phyloP scores from a whole-genome alignment of 1,140 invertebrate genomes.

The Diploscapter pachys region DNA sequence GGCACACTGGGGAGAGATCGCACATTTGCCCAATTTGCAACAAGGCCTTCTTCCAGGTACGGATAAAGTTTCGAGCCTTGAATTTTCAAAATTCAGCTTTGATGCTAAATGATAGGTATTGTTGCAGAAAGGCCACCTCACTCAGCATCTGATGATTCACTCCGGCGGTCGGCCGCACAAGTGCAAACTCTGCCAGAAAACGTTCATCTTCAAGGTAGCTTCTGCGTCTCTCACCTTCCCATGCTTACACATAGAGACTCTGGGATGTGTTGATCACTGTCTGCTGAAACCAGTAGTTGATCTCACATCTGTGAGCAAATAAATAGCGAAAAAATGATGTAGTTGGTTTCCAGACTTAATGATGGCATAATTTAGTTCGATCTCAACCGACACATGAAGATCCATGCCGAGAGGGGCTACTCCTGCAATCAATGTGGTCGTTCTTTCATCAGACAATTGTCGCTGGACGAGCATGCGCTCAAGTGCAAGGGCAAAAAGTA shows the following conservation, averaged over 20 bases:
- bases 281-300: no score
- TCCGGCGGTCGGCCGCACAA: slow-evolving; percentile 78
- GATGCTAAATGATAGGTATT: not conserved
- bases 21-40: slow-evolving; percentile 51
- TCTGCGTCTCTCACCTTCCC: not conserved
- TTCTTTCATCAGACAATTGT: slow-evolving; percentile 46
- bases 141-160: slow-evolving; percentile 59
- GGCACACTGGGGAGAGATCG: slow-evolving; percentile 72
- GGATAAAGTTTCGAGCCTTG: no score
- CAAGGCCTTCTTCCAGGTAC: slow-evolving; percentile 55
- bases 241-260: no score
- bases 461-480: slow-evolving; percentile 48
- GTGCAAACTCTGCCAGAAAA: slow-evolving; percentile 93
- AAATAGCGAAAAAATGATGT: no score
- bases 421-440: slow-evolving; percentile 43
- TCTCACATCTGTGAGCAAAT: no score
- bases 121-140: slow-evolving; percentile 58
- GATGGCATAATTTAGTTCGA: slow-evolving; percentile 40
- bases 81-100: no score
- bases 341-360: no score
- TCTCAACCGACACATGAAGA: slow-evolving; percentile 58
- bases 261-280: no score
- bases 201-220: slow-evolving; percentile 68
- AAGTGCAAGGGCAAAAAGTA: slow-evolving; percentile 46
- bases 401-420: slow-evolving; percentile 51